Conservation (phyloP, 2,113 vertebrate species). For the Brienomyrus longianalis region DNA sequence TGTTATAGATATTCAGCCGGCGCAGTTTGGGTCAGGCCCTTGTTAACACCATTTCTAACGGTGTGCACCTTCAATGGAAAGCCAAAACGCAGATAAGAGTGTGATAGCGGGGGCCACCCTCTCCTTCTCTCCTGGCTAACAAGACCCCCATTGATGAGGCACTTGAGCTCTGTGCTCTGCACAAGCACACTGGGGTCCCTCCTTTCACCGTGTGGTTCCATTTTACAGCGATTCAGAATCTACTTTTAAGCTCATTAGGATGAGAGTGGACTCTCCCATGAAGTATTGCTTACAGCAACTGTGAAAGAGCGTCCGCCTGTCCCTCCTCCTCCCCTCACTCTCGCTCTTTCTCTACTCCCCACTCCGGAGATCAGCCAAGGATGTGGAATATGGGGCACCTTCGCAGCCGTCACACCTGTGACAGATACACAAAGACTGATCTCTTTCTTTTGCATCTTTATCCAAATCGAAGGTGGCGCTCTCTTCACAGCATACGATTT, state of each 20-base stretch:
- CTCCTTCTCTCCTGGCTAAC: background rate
- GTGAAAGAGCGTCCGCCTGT: background rate
- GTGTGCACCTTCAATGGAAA: background rate
- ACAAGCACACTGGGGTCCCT: background rate
- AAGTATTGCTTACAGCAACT: background rate
- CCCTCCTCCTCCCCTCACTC: background rate
- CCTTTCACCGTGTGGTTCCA: background rate
- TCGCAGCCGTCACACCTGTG: background rate
- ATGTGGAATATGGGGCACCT: background rate
- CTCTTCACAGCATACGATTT: background rate
- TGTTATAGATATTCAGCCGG: background rate
- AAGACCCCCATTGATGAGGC: slow-evolving; percentile 25
- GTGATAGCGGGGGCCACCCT: background rate
- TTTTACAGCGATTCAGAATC: slow-evolving; percentile 11
- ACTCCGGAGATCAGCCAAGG: background rate
- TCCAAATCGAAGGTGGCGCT: background rate
- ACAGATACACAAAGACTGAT: background rate
- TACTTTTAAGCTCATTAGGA: slow-evolving; percentile 14
- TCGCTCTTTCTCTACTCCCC: background rate
- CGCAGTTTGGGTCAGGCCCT: background rate
- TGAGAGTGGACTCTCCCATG: slow-evolving; percentile 3
- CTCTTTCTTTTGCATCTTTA: background rate
- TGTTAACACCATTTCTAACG: background rate
- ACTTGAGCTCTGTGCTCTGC: slow-evolving; percentile 11
- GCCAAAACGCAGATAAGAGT: background rate